Base-by-base conservation (phyloP, 2,888 invertebrate species). In the Blera fallax region DNA sequence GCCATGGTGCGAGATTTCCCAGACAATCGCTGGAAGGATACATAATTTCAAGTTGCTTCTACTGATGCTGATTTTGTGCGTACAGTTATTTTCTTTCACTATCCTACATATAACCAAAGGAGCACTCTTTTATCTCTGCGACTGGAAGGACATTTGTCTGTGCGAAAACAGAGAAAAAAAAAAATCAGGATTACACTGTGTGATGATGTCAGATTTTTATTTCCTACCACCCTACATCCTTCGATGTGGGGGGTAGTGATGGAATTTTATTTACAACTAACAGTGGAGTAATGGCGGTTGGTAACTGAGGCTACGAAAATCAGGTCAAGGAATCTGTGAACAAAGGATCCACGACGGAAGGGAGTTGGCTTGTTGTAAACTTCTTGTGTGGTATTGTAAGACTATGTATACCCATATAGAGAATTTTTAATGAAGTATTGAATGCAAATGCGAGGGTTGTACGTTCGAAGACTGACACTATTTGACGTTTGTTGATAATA, bases 181-280 rank as follows among this genome's bases (percentile, higher is more conserved):
- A 69, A 76, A 69, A 76, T 76, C 58, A 27, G 43, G 18, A 40
- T 65, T 34, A 58, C 10, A n/a, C 14, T 40, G 6, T 21, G 37
- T 21, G 80, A 80, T 84, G 85, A 85, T 85, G 85, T 85, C 85
- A 85, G 76, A 84, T 16, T 62, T 76, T 74, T 45, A 21, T 14
- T 52, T 3, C 11, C 3, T 43, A 29, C 32, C 27, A 58, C 52
- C 32, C 76, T 18, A 32, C 60, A n/a, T 37, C 27, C 37, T n/a
- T n/a, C 8, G 27, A 77, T 18, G 21, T 5, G 18, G 14, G 21
- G 29, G 27, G 45, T 16, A 34, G 62, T 34, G 32, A 29, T 8
- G 16, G 27, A 14, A 29, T 64, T 43, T 48, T 14, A 40, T 52
- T 40, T 50, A 58, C 40, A 48, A 14, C 34, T n/a, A 16, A n/a